A percentile compares a stretch with the other conserved stretches of the same genome.
phyloP scores from a whole-genome alignment of 1,140 invertebrate genomes.

The Magallana ariakensis region DNA sequence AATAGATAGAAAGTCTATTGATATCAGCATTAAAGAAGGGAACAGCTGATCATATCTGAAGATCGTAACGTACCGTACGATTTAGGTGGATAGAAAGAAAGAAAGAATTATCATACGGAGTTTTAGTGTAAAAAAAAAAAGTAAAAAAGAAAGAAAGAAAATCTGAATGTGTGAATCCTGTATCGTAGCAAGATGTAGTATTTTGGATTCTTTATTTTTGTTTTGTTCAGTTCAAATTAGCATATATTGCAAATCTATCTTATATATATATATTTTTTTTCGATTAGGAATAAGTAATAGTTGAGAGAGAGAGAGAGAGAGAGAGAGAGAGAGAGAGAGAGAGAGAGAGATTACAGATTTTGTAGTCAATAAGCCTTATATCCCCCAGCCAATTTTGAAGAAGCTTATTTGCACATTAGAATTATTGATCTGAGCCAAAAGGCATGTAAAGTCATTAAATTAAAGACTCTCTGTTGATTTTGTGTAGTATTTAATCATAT shows the following conservation, averaged over 20 bases:
- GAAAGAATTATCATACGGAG: no score
- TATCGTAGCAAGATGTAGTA: background rate
- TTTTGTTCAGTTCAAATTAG: background rate
- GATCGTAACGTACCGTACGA: background rate
- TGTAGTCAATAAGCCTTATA: background rate
- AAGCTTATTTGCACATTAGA: slow-evolving; percentile 21
- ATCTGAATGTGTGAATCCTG: background rate
- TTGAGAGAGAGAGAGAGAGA: slow-evolving; percentile 24
- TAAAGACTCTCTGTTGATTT: slow-evolving; percentile 8
- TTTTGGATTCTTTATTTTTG: background rate
- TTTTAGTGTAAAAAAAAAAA: no score
- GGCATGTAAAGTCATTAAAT: slow-evolving; percentile 18
- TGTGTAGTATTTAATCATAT: background rate
- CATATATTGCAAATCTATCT: background rate
- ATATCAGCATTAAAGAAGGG: background rate
- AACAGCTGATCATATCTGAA: slow-evolving; percentile 5
- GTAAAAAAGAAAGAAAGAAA: no score
- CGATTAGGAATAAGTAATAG: background rate
- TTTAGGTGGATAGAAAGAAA: background rate
- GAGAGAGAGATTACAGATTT: background rate
- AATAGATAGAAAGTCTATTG: slow-evolving; percentile 33
- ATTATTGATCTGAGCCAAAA: slow-evolving; percentile 4
- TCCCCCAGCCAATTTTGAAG: background rate
- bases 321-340: slow-evolving; percentile 25
- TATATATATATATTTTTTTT: background rate